These are phyloP conservation scores for Hippocampus comes DNA, from an alignment of 2,113 vertebrate species.

Conservation along the genomic window DNA sequence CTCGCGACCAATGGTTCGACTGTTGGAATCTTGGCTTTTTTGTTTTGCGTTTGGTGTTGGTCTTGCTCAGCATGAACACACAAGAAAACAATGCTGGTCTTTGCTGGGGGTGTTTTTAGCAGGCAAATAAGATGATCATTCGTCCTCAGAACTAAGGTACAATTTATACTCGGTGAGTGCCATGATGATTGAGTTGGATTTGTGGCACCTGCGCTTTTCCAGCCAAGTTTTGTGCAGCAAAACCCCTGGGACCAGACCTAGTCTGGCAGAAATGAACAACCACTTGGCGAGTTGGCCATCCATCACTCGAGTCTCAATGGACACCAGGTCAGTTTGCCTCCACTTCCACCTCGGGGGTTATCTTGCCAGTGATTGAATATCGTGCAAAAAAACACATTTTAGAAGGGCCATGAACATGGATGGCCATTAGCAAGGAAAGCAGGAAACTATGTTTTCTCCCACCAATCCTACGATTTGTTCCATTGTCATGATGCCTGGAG, in stretches of 20 bases:
- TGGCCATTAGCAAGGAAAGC: constrained; percentile 62
- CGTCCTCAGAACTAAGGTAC: neutral
- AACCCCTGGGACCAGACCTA: constrained; percentile 34
- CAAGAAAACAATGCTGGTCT: too few relatives aligned
- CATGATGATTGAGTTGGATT: constrained; percentile 39
- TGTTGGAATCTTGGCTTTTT: too few relatives aligned
- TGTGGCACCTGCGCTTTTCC: constrained; percentile 47
- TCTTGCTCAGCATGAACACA: too few relatives aligned
- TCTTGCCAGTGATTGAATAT: constrained; percentile 59
- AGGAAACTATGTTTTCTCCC: constrained; percentile 50
- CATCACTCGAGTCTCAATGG: constrained; percentile 62
- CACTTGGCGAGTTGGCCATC: constrained; percentile 58
- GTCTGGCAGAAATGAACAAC: constrained; percentile 49
- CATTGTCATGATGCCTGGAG: constrained; percentile 46
- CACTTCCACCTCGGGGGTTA: constrained; percentile 60
- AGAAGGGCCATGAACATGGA: constrained; percentile 10
- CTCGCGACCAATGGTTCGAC: too few relatives aligned
- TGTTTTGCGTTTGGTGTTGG: too few relatives aligned
- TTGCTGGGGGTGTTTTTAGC: too few relatives aligned
- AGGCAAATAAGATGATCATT: too few relatives aligned
- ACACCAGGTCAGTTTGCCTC: constrained; percentile 45
- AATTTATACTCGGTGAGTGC: neutral
- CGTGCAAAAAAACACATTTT: constrained; percentile 56
- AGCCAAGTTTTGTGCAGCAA: constrained; percentile 39
- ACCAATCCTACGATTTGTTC: constrained; percentile 56